phyloP scores from a whole-genome alignment of 2,888 invertebrate species.

The Ophion obscuratus region DNA sequence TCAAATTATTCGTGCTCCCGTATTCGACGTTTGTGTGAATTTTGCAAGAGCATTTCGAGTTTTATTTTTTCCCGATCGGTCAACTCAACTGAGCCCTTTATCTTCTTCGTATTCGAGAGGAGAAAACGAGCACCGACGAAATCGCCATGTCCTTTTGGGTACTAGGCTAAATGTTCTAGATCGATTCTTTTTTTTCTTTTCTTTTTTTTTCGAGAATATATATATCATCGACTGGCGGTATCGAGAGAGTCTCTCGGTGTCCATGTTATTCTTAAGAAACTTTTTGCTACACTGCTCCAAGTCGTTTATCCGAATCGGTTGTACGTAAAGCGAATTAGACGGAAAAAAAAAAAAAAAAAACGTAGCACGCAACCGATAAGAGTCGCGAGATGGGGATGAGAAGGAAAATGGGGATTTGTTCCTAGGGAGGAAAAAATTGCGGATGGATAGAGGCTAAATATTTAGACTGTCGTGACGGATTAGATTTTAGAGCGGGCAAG shows the following conservation, averaged over 20 bases:
- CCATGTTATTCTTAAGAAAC: slow-evolving; percentile 34
- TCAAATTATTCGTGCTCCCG: background rate
- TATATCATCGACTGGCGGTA: slow-evolving; percentile 5
- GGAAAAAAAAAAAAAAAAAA: too few species aligned
- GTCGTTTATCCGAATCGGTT: slow-evolving; percentile 52
- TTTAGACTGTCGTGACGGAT: slow-evolving; percentile 48
- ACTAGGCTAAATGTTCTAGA: slow-evolving; percentile 35
- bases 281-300: slow-evolving; percentile 58
- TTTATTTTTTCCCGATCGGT: background rate
- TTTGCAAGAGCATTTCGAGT: background rate
- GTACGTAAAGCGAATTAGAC: slow-evolving; percentile 13
- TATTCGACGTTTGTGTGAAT: slow-evolving; percentile 2
- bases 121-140: slow-evolving; percentile 21
- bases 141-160: slow-evolving; percentile 36
- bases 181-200: background rate
- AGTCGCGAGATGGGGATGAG: background rate
- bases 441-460: slow-evolving; percentile 42
- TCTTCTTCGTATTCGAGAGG: background rate
- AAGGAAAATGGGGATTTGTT: background rate
- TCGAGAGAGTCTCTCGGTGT: slow-evolving; percentile 30
- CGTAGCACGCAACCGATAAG: background rate
- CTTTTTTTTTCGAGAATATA: slow-evolving; percentile 24
- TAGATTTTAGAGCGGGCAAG: slow-evolving; percentile 38
- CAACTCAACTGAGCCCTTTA: slow-evolving; percentile 14
- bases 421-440: background rate